Percentiles rank a stretch among this genome's conserved stretches.
phyloP scores from a whole-genome alignment of 2,797 vertebrate genomes.

The Borostomias antarcticus region DNA sequence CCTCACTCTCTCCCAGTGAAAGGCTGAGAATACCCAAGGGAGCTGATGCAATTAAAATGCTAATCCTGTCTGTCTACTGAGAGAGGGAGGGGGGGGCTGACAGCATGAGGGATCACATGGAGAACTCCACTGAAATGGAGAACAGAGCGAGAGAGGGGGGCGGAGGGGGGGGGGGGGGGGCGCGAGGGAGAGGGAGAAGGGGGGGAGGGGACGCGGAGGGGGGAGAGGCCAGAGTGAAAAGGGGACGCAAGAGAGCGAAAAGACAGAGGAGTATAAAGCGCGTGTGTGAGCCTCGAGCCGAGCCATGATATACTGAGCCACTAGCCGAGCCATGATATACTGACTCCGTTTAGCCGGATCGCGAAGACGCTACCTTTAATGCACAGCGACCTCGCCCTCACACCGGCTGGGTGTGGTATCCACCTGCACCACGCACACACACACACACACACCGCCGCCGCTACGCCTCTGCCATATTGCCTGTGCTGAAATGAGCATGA shows the following conservation, averaged over 20 bases:
- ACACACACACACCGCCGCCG: constrained; percentile 35
- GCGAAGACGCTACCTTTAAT: constrained; percentile 79
- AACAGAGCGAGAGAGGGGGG: constrained; percentile 67
- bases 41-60: constrained; percentile 91
- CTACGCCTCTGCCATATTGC: constrained; percentile 45
- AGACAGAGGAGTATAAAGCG: constrained; percentile 78
- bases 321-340: constrained; percentile 78
- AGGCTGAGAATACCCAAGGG: constrained; percentile 86
- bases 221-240: constrained; percentile 30
- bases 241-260: constrained; percentile 52
- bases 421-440: constrained; percentile 38
- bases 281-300: constrained; percentile 70
- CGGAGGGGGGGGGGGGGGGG: constrained; percentile 24
- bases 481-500: constrained; percentile 75
- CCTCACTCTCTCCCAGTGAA: constrained; percentile 78
- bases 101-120: constrained; percentile 88
- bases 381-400: constrained; percentile 66
- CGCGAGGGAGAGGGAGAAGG: constrained; percentile 29
- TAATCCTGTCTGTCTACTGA: constrained; percentile 89
- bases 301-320: constrained; percentile 63
- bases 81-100: constrained; percentile 78
- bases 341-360: constrained; percentile 76
- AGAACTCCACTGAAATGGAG: constrained; percentile 86
- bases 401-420: constrained; percentile 20
- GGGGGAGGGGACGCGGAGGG: constrained; percentile 60